Percentiles rank a stretch among this genome's conserved stretches.
phyloP scores from a whole-genome alignment of 2,113 vertebrate species.

The Chloebia gouldiae region DNA sequence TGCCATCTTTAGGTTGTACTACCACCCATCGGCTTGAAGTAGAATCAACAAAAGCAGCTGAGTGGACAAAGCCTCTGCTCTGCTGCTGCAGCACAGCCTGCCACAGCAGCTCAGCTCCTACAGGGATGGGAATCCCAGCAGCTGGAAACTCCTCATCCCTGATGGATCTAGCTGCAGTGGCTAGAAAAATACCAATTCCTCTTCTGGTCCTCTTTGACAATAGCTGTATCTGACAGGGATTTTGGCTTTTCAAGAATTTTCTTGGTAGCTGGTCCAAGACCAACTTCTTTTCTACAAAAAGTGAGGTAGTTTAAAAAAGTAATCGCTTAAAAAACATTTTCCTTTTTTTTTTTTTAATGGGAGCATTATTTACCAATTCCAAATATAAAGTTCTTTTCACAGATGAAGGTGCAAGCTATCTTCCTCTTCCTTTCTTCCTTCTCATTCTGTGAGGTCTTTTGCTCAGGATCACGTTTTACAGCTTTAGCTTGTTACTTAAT shows the following conservation, averaged over 20 bases:
- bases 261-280: not conserved
- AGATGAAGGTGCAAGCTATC: not conserved
- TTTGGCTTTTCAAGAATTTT: not conserved
- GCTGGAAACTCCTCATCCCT: not conserved
- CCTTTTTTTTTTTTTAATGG: rapidly evolving
- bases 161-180: not conserved
- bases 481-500: not conserved
- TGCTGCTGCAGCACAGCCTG: not conserved
- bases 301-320: not conserved
- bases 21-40: not conserved
- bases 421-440: not conserved
- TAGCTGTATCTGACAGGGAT: not conserved
- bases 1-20: not conserved
- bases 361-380: not conserved
- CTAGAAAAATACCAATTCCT: rapidly evolving
- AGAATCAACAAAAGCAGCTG: not conserved
- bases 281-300: not conserved
- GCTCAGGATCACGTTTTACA: not conserved
- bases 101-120: not conserved
- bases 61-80: not conserved
- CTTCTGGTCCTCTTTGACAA: not conserved
- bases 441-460: not conserved
- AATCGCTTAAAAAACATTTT: not conserved
- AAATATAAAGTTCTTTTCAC: not conserved
- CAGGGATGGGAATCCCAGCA: not conserved